Evolutionary conservation across 2,113 vertebrate species (phyloP), one percentile per base, ranked within the genome.

Genomic region (Xerus inauris): DNA sequence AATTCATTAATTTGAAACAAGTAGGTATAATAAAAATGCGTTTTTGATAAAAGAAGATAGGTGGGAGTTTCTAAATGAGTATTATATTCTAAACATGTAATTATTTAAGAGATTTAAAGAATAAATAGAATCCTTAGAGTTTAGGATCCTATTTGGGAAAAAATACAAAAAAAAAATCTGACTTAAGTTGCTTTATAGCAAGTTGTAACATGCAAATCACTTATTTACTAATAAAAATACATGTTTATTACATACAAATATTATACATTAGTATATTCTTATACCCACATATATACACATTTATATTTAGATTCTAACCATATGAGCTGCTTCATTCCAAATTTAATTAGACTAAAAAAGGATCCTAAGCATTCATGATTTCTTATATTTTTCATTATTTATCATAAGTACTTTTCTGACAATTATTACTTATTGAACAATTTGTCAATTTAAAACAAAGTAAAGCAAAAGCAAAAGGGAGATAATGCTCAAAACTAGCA

Each of bases 1-100:
- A 84, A 79, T 6, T 73, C 49, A 14, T 89, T 49, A 71, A 64
- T 82, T 49, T 77, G 62, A 94, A 95, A 92, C 6, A 85, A 71
- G 3, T 64, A 71, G 30, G 24, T 84, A 8, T 71, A 35, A 71
- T 59, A 65, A 73, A 87, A 87, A 73, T 80, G 8, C 22, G 59
- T 62, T 51, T 32, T 91, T 64, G 57, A 13, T 71, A 87, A 72
- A 57, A 69, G 88, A 91, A 26, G 30, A 28, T 71, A 90, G 16
- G 9, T 12, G 91, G 62, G n/a, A 42, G 9, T 45, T 85, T 94
- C 81, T 84, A 7, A 92, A 26, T 51, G 6, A 76, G 4, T 67
- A 73, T 69, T 73, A 51, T 93, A 6, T 69, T 26, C 6, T 71
- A 89, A 88, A 93, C 30, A 76, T 45, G 1, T 42, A 59, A 40